Conservation (phyloP, 2,888 invertebrate genomes). For the Latheticus oryzae region DNA sequence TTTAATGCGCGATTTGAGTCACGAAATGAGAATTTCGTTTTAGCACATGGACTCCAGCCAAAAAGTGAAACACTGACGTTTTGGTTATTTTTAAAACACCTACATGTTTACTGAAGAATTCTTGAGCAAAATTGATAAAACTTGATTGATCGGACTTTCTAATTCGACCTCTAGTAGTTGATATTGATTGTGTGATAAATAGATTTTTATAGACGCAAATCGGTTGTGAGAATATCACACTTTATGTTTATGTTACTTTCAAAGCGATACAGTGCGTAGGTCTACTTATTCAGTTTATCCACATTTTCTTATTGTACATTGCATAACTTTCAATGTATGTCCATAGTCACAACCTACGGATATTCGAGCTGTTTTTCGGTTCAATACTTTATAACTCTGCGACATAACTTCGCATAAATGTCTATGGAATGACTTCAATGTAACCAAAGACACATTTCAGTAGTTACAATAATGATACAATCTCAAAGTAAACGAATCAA, state of each 20-base stretch:
- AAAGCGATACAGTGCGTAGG: constrained; percentile 33
- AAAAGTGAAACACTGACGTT: constrained; percentile 24
- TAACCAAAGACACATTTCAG: constrained; percentile 15
- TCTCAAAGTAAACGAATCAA: constrained; percentile 18
- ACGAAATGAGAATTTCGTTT: constrained; percentile 18
- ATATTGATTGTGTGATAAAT: constrained; percentile 20
- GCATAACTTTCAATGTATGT: constrained; percentile 30
- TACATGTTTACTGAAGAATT: neutral
- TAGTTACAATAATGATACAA: constrained; percentile 23
- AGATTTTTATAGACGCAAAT: constrained; percentile 15
- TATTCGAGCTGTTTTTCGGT: constrained; percentile 9
- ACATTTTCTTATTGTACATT: constrained; percentile 23
- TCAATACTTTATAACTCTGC: constrained; percentile 3
- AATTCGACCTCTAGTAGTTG: constrained; percentile 11
- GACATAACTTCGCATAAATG: no score
- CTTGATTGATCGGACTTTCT: constrained; percentile 5
- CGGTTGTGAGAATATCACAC: constrained; percentile 31
- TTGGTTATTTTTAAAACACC: constrained; percentile 30
- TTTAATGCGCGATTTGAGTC: constrained; percentile 21
- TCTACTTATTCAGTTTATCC: constrained; percentile 34
- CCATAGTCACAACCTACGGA: constrained; percentile 38
- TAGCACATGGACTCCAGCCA: constrained; percentile 25
- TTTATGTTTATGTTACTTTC: constrained; percentile 35
- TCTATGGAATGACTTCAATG: no score
- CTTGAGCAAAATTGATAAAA: no score